Percentiles rank a stretch among this genome's conserved stretches.
Conservation (phyloP, 1,140 invertebrate genomes). For the Euschistus heros region DNA sequence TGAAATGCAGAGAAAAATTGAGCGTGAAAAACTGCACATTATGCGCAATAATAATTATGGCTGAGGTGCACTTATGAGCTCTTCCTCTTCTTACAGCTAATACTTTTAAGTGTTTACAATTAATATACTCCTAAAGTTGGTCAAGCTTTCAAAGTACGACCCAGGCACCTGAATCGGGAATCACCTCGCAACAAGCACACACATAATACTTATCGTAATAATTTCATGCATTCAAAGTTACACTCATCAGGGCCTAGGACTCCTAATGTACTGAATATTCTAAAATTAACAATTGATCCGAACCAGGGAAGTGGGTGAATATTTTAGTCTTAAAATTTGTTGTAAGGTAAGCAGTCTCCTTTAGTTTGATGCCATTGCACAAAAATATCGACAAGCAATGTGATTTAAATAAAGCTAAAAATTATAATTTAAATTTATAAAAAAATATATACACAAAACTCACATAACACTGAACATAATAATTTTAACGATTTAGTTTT, state of each 20-base stretch:
- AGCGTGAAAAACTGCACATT: neutral
- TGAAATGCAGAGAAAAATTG: slow-evolving; percentile 1
- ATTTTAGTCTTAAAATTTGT: neutral
- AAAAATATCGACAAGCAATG: too few relatives aligned
- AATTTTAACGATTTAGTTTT: too few relatives aligned
- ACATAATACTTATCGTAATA: neutral
- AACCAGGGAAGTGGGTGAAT: slow-evolving; percentile 1
- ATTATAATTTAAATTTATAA: too few relatives aligned
- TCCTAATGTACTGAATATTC: neutral
- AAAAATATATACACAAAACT: too few relatives aligned
- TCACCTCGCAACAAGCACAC: neutral
- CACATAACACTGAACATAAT: too few relatives aligned
- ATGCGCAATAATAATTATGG: neutral
- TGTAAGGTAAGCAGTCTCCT: neutral
- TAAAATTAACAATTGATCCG: neutral
- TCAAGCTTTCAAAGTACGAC: neutral
- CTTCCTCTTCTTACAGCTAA: neutral
- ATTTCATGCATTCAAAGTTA: neutral
- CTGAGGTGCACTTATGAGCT: neutral
- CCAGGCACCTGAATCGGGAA: neutral
- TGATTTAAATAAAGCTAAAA: too few relatives aligned
- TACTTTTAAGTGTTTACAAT: too few relatives aligned
- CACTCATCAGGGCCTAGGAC: neutral
- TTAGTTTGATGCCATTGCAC: neutral
- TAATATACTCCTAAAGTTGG: neutral